Percentiles rank a stretch among this genome's conserved stretches.
phyloP scores from a whole-genome alignment of 2,113 vertebrate species.

The Psettodes erumei region DNA sequence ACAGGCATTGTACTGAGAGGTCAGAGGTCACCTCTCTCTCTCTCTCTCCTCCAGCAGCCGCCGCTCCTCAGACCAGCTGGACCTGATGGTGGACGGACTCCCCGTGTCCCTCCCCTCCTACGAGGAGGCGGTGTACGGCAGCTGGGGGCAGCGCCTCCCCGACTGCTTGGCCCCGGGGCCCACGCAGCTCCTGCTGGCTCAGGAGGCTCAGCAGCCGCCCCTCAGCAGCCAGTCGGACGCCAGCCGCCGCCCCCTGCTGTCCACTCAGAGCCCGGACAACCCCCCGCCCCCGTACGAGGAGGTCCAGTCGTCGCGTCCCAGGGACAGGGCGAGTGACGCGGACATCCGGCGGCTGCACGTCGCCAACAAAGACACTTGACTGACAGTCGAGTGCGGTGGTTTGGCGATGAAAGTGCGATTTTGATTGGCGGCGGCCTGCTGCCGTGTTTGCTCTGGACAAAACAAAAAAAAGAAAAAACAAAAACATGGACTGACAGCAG shows the following conservation, averaged over 20 bases:
- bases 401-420: not conserved
- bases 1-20: not conserved
- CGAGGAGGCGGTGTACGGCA: slow-evolving; percentile 83
- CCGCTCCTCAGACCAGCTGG: slow-evolving; percentile 82
- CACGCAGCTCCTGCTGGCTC: slow-evolving; percentile 79
- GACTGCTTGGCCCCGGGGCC: slow-evolving; percentile 56
- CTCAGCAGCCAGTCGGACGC: slow-evolving; percentile 46
- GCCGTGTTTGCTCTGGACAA: slow-evolving; percentile 3
- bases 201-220: slow-evolving; percentile 54
- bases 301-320: slow-evolving; percentile 43
- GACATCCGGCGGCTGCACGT: slow-evolving; percentile 52
- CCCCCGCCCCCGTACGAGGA: slow-evolving; percentile 80
- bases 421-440: slow-evolving; percentile 9
- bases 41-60: slow-evolving; percentile 56
- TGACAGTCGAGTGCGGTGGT: not conserved
- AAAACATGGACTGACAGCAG: slow-evolving; percentile 20
- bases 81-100: slow-evolving; percentile 78
- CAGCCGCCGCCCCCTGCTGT: slow-evolving; percentile 35
- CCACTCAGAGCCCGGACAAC: slow-evolving; percentile 54
- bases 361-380: slow-evolving; percentile 76
- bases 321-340: slow-evolving; percentile 36
- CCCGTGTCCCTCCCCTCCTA: slow-evolving; percentile 81
- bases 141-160: slow-evolving; percentile 78
- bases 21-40: not conserved
- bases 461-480: not conserved